Evolutionary conservation across 2,888 invertebrate species (phyloP).

Genomic region (Dicranocentrus wangi): DNA sequence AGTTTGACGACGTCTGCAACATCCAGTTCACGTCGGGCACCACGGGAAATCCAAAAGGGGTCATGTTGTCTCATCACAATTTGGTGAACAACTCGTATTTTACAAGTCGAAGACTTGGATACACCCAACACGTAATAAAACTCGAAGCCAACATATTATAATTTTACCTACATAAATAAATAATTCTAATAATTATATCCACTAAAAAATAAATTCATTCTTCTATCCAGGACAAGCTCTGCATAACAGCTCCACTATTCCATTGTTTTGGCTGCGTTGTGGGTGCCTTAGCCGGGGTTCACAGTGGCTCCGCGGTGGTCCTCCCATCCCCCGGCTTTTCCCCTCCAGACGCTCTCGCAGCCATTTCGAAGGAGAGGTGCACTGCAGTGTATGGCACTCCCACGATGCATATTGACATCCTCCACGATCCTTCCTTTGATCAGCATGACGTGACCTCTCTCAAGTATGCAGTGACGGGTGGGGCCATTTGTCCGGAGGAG

Average conservation of each 20-base stretch:
- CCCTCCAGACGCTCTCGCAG: constrained; percentile 78
- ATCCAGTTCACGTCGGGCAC: constrained; percentile 87
- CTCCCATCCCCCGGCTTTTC: constrained; percentile 80
- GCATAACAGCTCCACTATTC: constrained; percentile 81
- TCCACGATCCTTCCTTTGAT: constrained; percentile 77
- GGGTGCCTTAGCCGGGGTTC: constrained; percentile 79
- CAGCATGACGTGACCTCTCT: constrained; percentile 75
- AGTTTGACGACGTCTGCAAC: constrained; percentile 82
- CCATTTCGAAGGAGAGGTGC: constrained; percentile 76
- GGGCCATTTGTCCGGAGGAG: constrained; percentile 81
- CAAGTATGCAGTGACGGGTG: constrained; percentile 81
- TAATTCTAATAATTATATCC: too few relatives aligned
- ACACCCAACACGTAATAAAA: constrained; percentile 65
- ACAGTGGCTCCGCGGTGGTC: constrained; percentile 80
- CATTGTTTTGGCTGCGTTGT: constrained; percentile 86
- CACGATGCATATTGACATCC: constrained; percentile 87
- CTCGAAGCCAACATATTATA: too few relatives aligned
- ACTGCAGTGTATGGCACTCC: constrained; percentile 85
- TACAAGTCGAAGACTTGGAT: constrained; percentile 73
- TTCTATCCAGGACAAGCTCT: constrained; percentile 70
- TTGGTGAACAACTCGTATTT: constrained; percentile 77
- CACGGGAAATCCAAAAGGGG: constrained; percentile 76
- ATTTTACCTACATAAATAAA: too few relatives aligned
- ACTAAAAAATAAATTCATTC: too few relatives aligned
- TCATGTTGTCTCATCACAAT: constrained; percentile 76